phyloP scores from a whole-genome alignment of 1,140 invertebrate genomes.

The Drosophila nannoptera region DNA sequence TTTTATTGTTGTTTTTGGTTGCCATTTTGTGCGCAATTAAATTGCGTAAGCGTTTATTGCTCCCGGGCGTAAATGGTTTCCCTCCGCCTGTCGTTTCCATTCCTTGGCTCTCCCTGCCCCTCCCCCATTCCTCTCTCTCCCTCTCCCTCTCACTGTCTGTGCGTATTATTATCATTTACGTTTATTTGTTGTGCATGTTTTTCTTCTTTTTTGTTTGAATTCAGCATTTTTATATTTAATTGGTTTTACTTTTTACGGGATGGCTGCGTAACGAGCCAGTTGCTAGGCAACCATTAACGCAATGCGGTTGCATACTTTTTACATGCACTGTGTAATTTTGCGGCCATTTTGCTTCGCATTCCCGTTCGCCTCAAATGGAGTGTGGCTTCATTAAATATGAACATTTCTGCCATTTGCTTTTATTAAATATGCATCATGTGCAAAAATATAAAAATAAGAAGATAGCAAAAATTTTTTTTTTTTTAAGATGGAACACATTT shows the following conservation, averaged over 20 bases:
- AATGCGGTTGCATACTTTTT: constrained; percentile 39
- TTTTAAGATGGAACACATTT: neutral
- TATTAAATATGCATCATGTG: constrained; percentile 68
- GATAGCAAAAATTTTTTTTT: neutral
- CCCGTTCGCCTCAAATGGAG: constrained; percentile 54
- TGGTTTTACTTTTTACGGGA: constrained; percentile 45
- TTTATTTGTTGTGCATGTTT: constrained; percentile 39
- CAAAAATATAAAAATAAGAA: neutral
- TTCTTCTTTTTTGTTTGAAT: constrained; percentile 25
- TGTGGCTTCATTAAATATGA: constrained; percentile 75
- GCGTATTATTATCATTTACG: constrained; percentile 35
- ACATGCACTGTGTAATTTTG: constrained; percentile 25
- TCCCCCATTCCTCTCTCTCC: neutral
- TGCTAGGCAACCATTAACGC: constrained; percentile 64
- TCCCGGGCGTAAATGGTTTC: constrained; percentile 53
- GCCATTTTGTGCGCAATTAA: constrained; percentile 75
- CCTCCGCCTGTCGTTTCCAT: neutral
- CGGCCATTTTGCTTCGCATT: constrained; percentile 16
- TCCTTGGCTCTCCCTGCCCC: too few species aligned
- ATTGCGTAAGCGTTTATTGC: constrained; percentile 75
- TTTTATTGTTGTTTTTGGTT: constrained; percentile 28
- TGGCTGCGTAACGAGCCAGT: constrained; percentile 54
- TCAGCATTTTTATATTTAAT: constrained; percentile 59
- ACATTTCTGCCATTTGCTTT: constrained; percentile 67
- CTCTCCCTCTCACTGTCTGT: constrained; percentile 21